Base-by-base conservation (phyloP, 2,888 invertebrate genomes). In the Dryobota labecula region DNA sequence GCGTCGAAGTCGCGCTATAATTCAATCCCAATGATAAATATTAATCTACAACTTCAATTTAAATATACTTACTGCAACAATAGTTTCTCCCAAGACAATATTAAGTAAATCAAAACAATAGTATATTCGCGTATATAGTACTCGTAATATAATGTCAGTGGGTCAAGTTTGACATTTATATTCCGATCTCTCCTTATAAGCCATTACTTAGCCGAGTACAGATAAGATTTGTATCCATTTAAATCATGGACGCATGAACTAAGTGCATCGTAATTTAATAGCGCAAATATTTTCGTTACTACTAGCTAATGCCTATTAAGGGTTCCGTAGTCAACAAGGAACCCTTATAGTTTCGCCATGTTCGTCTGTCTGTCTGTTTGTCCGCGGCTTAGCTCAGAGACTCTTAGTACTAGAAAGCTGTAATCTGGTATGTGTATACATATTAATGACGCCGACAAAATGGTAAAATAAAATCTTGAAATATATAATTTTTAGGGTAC, bases 121-220 rank as follows among this genome's bases (percentile, higher is more conserved):
- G 45, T 61, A 27, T 33, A 62, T 65, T 36, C 73, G 49, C 41
- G 27, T 60, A 77, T 62, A 73, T 73, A 70, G 20, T 47, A 41
- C 47, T 43, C 27, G 18, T 62, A 54, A 54, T 60, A n/a, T 67
- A 74, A 80, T 76, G 79, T 43, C 51, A 80, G 71, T 80, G 20
- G 79, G 79, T 80, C 80, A 80, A 80, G 79, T 58, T 80, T 80
- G 74, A 80, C 76, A 71, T 71, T 80, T 62, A 72, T 70, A 79
- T 76, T 71, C 60, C 43, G 61, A 68, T 80, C 68, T 70, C 75
- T 68, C 70, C 80, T 8, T 79, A 38, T n/a, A 54, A 57, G 67
- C 27, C 33, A 62, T 64, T 47, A 68, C 63, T 64, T 76, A 65
- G 45, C 45, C 61, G 51, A n/a, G 64, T 62, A 68, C 60, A 43